Evolutionary conservation across 2,797 vertebrate species (phyloP), one percentile per base, ranked within the genome.

Genomic region (Etheostoma perlongum): DNA sequence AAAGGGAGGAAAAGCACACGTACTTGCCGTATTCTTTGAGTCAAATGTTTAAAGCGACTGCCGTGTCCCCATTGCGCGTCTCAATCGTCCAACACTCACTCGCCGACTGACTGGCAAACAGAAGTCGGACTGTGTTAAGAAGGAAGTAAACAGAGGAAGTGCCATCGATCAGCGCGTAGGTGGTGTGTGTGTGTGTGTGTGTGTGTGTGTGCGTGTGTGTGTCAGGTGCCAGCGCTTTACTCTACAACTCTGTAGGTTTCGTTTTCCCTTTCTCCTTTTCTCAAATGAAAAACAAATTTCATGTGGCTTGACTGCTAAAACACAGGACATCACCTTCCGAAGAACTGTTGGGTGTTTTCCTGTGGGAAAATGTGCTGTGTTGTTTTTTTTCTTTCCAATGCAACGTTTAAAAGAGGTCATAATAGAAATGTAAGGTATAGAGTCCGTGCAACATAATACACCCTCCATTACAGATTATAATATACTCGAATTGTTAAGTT

Each of bases 81-180:
- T 76, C n/a, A 7, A 3, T 48, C 10, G 30, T 60, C 23, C 47
- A 11, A 6, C 53, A 2, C 6, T 0, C 30, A 21, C 40, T 46
- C 2, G 12, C 42, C 4, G 62, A 61, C 79, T 52, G 74, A 33
- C 10, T 40, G 54, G 0, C 6, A 2, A 6, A 4, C 36, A 2
- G 11, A 6, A 12, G 1, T 46, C 25, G 8, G 16, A 0, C 5
- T 2, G 33, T 49, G 52, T 52, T 79, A n/a, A 58, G 67, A 12
- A 71, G 82, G 83, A 90, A 88, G 80, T 85, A 83, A 88, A 84
- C 76, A 87, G 48, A 75, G 84, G 85, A 88, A 85, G 72, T 74
- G 52, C 11, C 7, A 15, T 18, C 18, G 25, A 10, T n/a, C 12
- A 6, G n/a, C 1, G 40, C 13, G 76, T 61, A 16, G 80, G 79